phyloP scores from a whole-genome alignment of 2,797 vertebrate species.

The Hemibagrus guttatus region DNA sequence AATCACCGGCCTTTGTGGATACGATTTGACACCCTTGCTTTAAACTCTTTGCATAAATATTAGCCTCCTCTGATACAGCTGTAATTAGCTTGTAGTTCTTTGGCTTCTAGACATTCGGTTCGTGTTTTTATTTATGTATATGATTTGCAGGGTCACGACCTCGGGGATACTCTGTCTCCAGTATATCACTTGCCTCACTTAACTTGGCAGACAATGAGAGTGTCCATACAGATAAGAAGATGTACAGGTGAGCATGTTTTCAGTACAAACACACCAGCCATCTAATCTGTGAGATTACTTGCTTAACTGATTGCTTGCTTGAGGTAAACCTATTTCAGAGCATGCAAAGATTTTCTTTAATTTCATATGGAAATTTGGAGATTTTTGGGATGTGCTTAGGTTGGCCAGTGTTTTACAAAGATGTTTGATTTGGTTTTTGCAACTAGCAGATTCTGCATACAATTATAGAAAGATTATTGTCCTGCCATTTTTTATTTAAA shows the following conservation, averaged over 20 bases:
- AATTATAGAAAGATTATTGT: background rate
- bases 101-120: background rate
- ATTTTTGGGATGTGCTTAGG: background rate
- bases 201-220: constrained; percentile 88
- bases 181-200: constrained; percentile 92
- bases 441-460: background rate
- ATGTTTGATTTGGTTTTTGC: background rate
- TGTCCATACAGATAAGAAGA: constrained; percentile 86
- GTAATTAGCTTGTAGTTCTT: background rate
- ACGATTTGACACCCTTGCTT: no score
- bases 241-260: constrained; percentile 80
- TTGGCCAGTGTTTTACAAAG: background rate
- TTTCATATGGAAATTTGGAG: background rate
- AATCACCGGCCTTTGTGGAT: no score
- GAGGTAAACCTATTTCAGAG: background rate
- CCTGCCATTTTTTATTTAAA: background rate
- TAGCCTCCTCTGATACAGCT: background rate
- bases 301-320: background rate
- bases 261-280: background rate
- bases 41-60: background rate
- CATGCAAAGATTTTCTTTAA: background rate
- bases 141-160: constrained; percentile 79
- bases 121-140: constrained; percentile 6
- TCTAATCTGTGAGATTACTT: background rate
- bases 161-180: constrained; percentile 90